Base-by-base conservation (phyloP, 1,140 invertebrate species). In the Samia ricini region DNA sequence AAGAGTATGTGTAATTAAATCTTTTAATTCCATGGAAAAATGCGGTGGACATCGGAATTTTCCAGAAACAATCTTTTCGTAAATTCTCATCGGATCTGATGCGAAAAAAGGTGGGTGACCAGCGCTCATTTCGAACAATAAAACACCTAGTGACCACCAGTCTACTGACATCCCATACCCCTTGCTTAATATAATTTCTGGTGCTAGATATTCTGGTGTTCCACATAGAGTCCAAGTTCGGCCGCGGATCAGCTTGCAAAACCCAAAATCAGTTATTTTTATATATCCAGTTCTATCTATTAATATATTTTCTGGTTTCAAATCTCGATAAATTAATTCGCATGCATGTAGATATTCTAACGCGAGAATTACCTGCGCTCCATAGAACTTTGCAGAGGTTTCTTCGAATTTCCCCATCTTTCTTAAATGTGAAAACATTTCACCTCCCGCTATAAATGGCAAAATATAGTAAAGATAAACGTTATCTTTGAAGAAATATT, bases 271-370 rank as follows among this genome's bases (percentile, higher is more conserved):
- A 0, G 94, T 95, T 19, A 95, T 73, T 83, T 94, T 94, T 5
- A 99, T 90, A 81, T 99, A 99, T 3, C 98, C 98, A 48, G 92
- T 92, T 66, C 91, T 91, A 81, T 99, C 96, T 61, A 99, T 95
- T 54, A 99, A 91, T 69, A 99, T 95, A 91, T 99, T 99, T 91
- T 99, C 98, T 4, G 98, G 98, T 87, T 99, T 99, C 55, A 99
- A 91, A 92, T 99, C 98, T 50, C 98, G 92, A 83, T 99, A 99
- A 54, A 99, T 93, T 60, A 99, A 89, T 81, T 96, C 95, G 79
- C 98, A 94, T 72, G 95, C 93, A 81, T 99, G 98, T 29, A 99
- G 91, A 91, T 99, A 99, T 88, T 99, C 98, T 62, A 99, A 92
- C 0, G 95, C 97, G 63, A 99, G 89, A 42, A 96, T 92, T 19